Evolutionary conservation across 2,888 invertebrate species (phyloP).

Genomic region (Brenthis ino): DNA sequence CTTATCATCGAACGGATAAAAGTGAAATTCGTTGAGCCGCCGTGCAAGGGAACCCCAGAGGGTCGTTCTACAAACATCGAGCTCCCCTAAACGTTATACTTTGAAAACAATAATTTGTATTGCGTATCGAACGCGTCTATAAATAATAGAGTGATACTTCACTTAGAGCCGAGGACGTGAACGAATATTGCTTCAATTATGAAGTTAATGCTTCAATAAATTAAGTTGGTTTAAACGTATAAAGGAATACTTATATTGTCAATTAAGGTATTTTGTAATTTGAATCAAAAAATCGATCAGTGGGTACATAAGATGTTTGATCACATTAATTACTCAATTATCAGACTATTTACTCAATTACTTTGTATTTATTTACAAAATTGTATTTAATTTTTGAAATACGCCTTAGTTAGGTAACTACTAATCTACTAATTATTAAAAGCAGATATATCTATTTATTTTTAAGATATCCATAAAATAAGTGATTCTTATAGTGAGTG

Average conservation of each 20-base stretch:
- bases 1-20: constrained; percentile 58
- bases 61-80: constrained; percentile 78
- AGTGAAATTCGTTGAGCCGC: constrained; percentile 55
- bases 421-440: too few species aligned
- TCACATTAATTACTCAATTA: too few species aligned
- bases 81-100: constrained; percentile 82
- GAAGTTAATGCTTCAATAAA: constrained; percentile 13
- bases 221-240: background rate
- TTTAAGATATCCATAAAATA: too few species aligned
- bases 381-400: too few species aligned
- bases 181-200: constrained; percentile 53
- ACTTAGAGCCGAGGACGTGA: constrained; percentile 54
- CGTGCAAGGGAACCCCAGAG: constrained; percentile 59
- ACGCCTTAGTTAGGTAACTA: too few species aligned
- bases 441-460: too few species aligned
- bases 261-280: too few species aligned
- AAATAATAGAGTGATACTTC: constrained; percentile 82
- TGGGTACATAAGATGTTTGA: background rate
- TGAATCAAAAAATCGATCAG: too few species aligned
- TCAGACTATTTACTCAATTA: too few species aligned
- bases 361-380: too few species aligned
- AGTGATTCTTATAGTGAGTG: too few species aligned
- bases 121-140: constrained; percentile 82
- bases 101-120: constrained; percentile 83
- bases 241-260: too few species aligned